Evolutionary conservation across 2,797 vertebrate genomes (phyloP).

Genomic region (Sebastes melanostomus): DNA sequence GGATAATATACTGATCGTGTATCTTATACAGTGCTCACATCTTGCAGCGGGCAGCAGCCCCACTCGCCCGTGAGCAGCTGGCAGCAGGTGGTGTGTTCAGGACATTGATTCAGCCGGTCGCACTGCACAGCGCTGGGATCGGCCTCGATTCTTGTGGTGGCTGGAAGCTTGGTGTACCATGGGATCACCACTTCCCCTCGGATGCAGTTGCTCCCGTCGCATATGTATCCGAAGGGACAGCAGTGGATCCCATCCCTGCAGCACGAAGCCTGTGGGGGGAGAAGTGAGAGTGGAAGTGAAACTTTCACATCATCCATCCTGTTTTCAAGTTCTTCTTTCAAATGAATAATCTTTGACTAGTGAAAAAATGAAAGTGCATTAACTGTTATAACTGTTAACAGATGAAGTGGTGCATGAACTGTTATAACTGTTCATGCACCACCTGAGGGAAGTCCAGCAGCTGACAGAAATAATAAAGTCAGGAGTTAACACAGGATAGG

Average conservation of each 20-base stretch:
- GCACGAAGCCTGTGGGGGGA: constrained; percentile 71
- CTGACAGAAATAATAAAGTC: not conserved
- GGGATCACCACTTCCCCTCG: constrained; percentile 68
- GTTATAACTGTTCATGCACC: not conserved
- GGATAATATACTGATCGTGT: not conserved
- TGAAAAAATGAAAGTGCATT: not conserved
- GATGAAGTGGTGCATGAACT: too few relatives aligned
- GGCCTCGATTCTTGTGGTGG: not conserved
- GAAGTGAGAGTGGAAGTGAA: constrained; percentile 25
- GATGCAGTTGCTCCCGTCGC: constrained; percentile 42
- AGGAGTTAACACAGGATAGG: not conserved
- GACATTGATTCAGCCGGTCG: constrained; percentile 42
- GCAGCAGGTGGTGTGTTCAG: constrained; percentile 68
- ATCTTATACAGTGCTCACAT: constrained; percentile 49
- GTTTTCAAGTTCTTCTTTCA: constrained; percentile 40
- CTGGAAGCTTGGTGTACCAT: constrained; percentile 77
- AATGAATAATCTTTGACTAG: not conserved
- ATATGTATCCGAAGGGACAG: constrained; percentile 69
- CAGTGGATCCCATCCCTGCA: constrained; percentile 72
- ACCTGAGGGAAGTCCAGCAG: not conserved
- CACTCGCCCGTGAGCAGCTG: constrained; percentile 58
- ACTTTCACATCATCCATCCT: constrained; percentile 16
- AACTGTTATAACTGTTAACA: not conserved
- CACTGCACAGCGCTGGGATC: constrained; percentile 28
- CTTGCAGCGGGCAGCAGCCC: constrained; percentile 76